A percentile compares a stretch with the other conserved stretches of the same genome.
Evolutionary conservation across 2,888 invertebrate genomes (phyloP).

Genomic region (Leptura quadrifasciata): DNA sequence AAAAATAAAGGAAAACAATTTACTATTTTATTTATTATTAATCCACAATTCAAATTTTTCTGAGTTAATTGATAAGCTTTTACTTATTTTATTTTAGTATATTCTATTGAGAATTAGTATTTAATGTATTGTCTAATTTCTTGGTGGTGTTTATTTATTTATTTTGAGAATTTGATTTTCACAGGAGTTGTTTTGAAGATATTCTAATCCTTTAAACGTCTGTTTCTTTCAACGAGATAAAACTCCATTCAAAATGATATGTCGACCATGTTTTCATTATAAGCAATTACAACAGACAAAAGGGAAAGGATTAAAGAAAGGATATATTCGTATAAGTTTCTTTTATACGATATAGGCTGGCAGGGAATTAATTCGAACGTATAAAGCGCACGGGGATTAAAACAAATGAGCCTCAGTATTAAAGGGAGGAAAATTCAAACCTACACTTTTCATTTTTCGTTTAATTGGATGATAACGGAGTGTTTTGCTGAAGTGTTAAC

Average conservation of each 20-base stretch:
- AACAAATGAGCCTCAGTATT: slow-evolving; percentile 1
- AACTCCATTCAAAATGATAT: neutral
- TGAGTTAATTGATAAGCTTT: too few species aligned
- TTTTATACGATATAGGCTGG: neutral
- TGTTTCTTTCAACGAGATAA: neutral
- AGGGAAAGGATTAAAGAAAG: slow-evolving; percentile 1
- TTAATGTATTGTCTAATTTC: too few species aligned
- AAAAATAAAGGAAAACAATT: too few species aligned
- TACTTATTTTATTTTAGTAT: too few species aligned
- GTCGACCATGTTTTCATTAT: slow-evolving; percentile 4
- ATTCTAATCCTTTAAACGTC: neutral
- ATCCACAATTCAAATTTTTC: too few species aligned
- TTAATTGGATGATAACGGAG: neutral
- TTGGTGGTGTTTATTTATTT: too few species aligned
- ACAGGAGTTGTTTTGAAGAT: neutral
- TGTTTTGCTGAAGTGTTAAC: neutral
- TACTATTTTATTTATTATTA: too few species aligned
- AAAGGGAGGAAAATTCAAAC: slow-evolving; percentile 7
- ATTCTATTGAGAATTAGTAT: too few species aligned
- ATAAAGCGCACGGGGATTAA: neutral
- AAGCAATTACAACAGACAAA: neutral
- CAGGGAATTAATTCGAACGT: neutral
- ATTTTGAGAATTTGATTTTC: too few species aligned
- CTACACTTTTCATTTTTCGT: neutral
- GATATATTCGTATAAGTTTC: neutral